Conservation (phyloP, 1,140 invertebrate genomes). For the Zaprionus inermis region DNA sequence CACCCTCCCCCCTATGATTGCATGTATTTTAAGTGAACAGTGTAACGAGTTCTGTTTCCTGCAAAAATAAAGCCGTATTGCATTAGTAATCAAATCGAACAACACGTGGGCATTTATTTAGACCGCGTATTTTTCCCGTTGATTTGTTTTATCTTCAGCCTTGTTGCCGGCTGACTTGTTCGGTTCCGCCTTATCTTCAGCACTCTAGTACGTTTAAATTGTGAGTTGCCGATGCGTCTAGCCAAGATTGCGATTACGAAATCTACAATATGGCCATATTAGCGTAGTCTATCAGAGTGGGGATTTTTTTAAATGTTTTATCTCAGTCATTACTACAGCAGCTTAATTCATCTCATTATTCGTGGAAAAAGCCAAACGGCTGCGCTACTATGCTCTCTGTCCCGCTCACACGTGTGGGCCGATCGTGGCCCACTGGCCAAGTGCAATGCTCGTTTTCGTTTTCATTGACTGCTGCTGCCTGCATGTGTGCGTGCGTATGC, state of each 20-base stretch:
- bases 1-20: conserved; percentile 17
- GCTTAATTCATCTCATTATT: not conserved
- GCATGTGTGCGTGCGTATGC: conserved; percentile 8
- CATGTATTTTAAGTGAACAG: conserved; percentile 55
- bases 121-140: not conserved
- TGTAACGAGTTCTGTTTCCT: conserved; percentile 51
- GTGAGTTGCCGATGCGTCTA: conserved; percentile 33
- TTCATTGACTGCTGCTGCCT: conserved; percentile 26
- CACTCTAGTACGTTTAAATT: conserved; percentile 8
- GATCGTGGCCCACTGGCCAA: conserved; percentile 35
- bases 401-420: not conserved
- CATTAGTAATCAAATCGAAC: conserved; percentile 40
- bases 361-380: not conserved
- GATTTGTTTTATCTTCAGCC: not conserved
- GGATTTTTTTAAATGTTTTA: not conserved
- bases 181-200: conserved; percentile 25
- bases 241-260: conserved; percentile 25
- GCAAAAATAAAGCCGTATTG: conserved; percentile 61
- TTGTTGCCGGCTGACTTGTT: conserved; percentile 16
- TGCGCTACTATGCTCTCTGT: not conserved
- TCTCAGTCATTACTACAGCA: not conserved
- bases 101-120: conserved; percentile 43
- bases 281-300: too few species aligned
- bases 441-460: conserved; percentile 31
- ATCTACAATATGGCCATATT: not conserved